These are phyloP conservation scores for Chalcis sispes DNA, from an alignment of 2,888 invertebrate species.

Conservation along the genomic window DNA sequence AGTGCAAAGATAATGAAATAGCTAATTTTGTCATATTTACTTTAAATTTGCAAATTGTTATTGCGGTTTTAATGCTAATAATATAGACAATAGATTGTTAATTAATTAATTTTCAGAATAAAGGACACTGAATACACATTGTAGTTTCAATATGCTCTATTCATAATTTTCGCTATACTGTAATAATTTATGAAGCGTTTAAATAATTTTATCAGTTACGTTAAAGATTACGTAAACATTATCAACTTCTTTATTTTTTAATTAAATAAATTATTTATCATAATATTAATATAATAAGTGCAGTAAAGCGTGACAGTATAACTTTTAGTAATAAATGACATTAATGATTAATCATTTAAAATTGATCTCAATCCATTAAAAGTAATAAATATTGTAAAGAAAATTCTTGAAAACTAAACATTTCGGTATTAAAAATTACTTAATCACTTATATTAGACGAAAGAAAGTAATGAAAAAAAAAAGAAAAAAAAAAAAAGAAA, in stretches of 20 bases:
- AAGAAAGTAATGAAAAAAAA: not conserved
- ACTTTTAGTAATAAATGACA: not conserved
- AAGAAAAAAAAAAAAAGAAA: not conserved
- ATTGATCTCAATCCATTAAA: too few species aligned
- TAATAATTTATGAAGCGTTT: not conserved
- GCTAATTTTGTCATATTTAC: too few species aligned
- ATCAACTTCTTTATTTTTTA: not conserved
- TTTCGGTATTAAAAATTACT: too few species aligned
- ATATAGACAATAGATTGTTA: not conserved
- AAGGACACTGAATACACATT: not conserved
- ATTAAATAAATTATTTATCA: constrained; percentile 1
- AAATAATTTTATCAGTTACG: not conserved
- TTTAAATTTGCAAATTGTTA: too few species aligned
- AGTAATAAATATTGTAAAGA: too few species aligned
- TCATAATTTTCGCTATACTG: constrained; percentile 5
- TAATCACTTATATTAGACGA: too few species aligned
- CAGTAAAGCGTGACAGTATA: too few species aligned
- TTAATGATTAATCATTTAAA: not conserved
- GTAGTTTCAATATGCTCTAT: constrained; percentile 6
- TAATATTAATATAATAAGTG: too few species aligned
- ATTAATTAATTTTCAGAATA: constrained; percentile 27
- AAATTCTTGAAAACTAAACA: too few species aligned
- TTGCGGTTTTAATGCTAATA: too few species aligned
- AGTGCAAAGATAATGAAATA: too few species aligned
- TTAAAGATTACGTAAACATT: not conserved